Conservation (phyloP, 1,140 invertebrate species). For the Conus ventricosus region DNA sequence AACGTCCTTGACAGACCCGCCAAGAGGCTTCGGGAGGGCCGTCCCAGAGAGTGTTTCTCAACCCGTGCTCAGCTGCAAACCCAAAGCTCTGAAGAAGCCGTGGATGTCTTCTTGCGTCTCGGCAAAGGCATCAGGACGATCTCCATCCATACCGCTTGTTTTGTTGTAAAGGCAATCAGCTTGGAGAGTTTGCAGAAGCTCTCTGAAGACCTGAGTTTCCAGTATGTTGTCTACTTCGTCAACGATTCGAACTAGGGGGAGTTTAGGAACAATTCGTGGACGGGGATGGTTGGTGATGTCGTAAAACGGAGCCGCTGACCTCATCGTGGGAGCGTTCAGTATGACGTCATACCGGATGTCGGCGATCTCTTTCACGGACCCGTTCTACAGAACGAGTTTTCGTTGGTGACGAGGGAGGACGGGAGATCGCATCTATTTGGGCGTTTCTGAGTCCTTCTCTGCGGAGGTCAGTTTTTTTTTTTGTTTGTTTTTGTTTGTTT, state of each 20-base stretch:
- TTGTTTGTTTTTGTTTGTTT: no score
- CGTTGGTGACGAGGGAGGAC: constrained; percentile 61
- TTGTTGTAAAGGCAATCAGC: constrained; percentile 92
- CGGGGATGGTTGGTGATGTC: constrained; percentile 83
- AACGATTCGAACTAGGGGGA: constrained; percentile 71
- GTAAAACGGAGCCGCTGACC: constrained; percentile 88
- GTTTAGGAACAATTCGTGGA: constrained; percentile 79
- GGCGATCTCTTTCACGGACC: constrained; percentile 91
- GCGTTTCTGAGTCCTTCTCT: constrained; percentile 92
- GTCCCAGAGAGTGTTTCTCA: no score
- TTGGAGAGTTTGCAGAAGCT: constrained; percentile 90
- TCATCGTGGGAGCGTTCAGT: constrained; percentile 91
- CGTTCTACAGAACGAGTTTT: constrained; percentile 87
- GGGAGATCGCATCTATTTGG: constrained; percentile 85
- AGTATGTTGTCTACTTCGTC: constrained; percentile 91
- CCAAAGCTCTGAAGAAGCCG: constrained; percentile 13
- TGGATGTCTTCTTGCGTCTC: constrained; percentile 51
- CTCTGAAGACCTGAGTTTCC: constrained; percentile 88
- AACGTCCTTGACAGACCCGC: no score
- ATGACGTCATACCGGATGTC: constrained; percentile 82
- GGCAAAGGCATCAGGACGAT: constrained; percentile 33
- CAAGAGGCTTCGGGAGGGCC: no score
- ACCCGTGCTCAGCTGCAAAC: no score
- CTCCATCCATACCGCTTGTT: constrained; percentile 77
- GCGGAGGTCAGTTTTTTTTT: constrained; percentile 79